Base-by-base conservation (phyloP, 2,888 invertebrate genomes). In the Cerastis leucographa region DNA sequence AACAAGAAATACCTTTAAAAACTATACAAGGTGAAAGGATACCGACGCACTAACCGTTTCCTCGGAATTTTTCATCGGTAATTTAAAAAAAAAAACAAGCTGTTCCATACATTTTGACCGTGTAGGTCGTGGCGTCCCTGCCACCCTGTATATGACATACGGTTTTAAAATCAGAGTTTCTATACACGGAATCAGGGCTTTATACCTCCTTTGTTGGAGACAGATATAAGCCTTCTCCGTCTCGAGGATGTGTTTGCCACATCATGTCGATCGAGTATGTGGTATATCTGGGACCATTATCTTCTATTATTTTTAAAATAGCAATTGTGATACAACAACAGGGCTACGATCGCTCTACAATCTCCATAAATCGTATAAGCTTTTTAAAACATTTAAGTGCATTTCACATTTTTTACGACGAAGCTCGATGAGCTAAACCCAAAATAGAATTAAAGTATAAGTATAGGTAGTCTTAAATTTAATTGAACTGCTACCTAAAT, bases 401-500 rank as follows among this genome's bases (percentile, higher is more conserved):
- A 35, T 5, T 22, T 19, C 19, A 4, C 12, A 69, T n/a, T 69
- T 75, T 61, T 19, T 44, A 51, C n/a, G n/a, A 17, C 9, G 14
- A 35, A n/a, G n/a, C 19, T 65, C 5, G 22, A 35, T 35, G 1
- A 7, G 0, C 8, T 5, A 62, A n/a, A 29, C 49, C 6, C 12
- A 44, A 78, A 78, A 70, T 65, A 76, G 35, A 46, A 42, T 25
- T 59, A 44, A 54, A 44, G 44, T 6, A 68, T 11, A 40, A 14
- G 19, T 19, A 29, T 19, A 19, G 14, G 9, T 29, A 49, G 64
- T 69, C 29, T 17, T 46, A 56, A 64, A 65, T 19, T 42, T 4
- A 69, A 65, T 61, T 17, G 22, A 69, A 51, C n/a, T 75, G 40
- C 29, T 49, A 25, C 54, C 4, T 44, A 81, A 69, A 66, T 51